Evolutionary conservation across 1,140 invertebrate species (phyloP).

Genomic region (Adoxophyes honmai): DNA sequence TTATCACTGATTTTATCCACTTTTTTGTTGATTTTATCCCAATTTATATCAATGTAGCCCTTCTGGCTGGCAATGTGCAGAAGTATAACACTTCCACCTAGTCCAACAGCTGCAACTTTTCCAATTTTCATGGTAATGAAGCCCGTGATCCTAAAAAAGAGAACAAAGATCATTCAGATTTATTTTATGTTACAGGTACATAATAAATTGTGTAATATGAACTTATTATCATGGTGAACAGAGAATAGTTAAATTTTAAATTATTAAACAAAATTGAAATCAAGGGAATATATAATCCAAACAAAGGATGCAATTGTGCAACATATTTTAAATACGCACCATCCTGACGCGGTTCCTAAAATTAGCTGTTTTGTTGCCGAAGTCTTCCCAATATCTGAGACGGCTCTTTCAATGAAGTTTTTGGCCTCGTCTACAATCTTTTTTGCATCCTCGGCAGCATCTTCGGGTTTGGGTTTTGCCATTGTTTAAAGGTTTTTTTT

Average conservation of each 20-base stretch:
- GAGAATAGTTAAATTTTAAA: no score
- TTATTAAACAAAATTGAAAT: background rate
- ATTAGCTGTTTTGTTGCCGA: slow-evolving; percentile 92
- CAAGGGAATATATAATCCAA: background rate
- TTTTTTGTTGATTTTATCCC: slow-evolving; percentile 90
- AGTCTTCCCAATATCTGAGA: slow-evolving; percentile 88
- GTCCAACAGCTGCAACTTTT: slow-evolving; percentile 91
- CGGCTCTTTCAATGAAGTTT: slow-evolving; percentile 83
- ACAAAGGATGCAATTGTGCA: slow-evolving; percentile 15
- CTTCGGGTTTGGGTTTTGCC: slow-evolving; percentile 61
- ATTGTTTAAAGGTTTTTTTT: slow-evolving; percentile 29
- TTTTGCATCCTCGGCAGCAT: slow-evolving; percentile 73
- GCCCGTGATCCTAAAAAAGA: slow-evolving; percentile 86
- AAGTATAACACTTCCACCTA: slow-evolving; percentile 93
- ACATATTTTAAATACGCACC: slow-evolving; percentile 77
- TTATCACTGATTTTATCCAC: slow-evolving; percentile 89
- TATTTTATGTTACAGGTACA: background rate
- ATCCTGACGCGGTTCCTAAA: slow-evolving; percentile 92
- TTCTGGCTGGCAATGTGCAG: slow-evolving; percentile 93
- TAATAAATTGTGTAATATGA: no score
- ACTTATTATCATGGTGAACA: no score
- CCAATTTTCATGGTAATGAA: slow-evolving; percentile 94
- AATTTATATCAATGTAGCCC: slow-evolving; percentile 95
- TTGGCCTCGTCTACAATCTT: slow-evolving; percentile 82
- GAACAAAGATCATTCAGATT: background rate